Conservation (phyloP, 2,888 invertebrate species). For the Seira musarum region DNA sequence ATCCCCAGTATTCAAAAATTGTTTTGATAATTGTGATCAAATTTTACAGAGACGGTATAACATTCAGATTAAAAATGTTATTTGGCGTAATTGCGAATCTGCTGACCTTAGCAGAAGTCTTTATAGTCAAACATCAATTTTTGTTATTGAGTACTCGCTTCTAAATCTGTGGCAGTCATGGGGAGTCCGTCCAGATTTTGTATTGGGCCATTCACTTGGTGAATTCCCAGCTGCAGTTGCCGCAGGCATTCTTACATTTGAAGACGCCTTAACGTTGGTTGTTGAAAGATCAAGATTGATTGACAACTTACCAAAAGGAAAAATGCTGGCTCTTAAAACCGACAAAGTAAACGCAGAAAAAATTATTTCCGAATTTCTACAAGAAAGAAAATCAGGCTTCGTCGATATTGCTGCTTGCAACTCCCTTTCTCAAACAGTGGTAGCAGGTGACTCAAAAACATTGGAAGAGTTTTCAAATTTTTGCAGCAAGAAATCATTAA, state of each 20-base stretch:
- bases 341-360: neutral
- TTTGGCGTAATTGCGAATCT: conserved; percentile 34
- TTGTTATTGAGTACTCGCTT: conserved; percentile 57
- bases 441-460: conserved; percentile 18
- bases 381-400: neutral
- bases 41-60: conserved; percentile 29
- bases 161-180: conserved; percentile 13
- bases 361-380: neutral
- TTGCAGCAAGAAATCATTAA: conserved; percentile 29
- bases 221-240: conserved; percentile 26
- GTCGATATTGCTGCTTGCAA: conserved; percentile 53
- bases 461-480: conserved; percentile 12
- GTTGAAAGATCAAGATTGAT: conserved; percentile 2
- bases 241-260: conserved; percentile 13
- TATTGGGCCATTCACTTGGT: conserved; percentile 22
- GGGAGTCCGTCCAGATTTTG: conserved; percentile 18
- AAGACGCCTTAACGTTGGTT: conserved; percentile 16
- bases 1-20: conserved; percentile 33
- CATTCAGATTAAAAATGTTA: conserved; percentile 18
- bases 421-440: conserved; percentile 31
- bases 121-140: conserved; percentile 62
- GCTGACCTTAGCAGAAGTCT: conserved; percentile 19
- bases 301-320: conserved; percentile 7
- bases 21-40: conserved; percentile 40
- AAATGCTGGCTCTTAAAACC: conserved; percentile 26